Evolutionary conservation across 2,797 vertebrate species (phyloP), one percentile per base, ranked within the genome.

Genomic region (Acridotheres tristis): DNA sequence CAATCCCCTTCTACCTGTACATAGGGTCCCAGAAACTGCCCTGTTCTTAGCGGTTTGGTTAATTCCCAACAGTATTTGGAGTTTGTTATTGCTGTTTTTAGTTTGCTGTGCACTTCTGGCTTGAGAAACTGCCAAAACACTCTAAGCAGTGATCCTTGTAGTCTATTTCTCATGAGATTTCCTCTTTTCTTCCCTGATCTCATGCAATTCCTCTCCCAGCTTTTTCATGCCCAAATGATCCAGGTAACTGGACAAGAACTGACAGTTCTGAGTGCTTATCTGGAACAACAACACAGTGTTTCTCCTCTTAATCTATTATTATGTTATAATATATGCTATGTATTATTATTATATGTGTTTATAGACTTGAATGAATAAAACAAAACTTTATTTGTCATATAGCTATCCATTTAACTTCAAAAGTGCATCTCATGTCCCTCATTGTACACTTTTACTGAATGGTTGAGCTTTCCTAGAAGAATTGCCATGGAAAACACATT

Each of bases 71-170:
- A 15, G 32, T 68, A 66, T 90, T 51, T 89, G 62, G 62, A 84
- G n/a, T 38, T 67, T 69, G 16, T 69, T 84, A 47, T 51, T 89
- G 36, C 69, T 91, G 55, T 2, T 92, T 92, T 93, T 73, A 62
- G 88, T 87, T 77, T 93, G 30, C 40, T 93, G 13, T 77, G 36
- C 16, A 76, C 76, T 93, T 85, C 87, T 95, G 73, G 40, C 34
- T 85, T 94, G 87, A 92, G 45, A 86, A 94, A 38, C 32, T 91
- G 81, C 85, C 93, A 92, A 89, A 91, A 92, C 45, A 68, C 32
- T 27, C 5, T 18, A 30, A 84, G 43, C 22, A 55, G 51, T 15
- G n/a, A 59, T 34, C 45, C 54, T 53, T 1, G 3, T 38, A 74
- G 58, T 16, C 57, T n/a, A 65, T 9, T 62, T 75, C 85, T 91